Evolutionary conservation across 2,797 vertebrate species (phyloP).

Genomic region (Enteromius afrohamiltoni): DNA sequence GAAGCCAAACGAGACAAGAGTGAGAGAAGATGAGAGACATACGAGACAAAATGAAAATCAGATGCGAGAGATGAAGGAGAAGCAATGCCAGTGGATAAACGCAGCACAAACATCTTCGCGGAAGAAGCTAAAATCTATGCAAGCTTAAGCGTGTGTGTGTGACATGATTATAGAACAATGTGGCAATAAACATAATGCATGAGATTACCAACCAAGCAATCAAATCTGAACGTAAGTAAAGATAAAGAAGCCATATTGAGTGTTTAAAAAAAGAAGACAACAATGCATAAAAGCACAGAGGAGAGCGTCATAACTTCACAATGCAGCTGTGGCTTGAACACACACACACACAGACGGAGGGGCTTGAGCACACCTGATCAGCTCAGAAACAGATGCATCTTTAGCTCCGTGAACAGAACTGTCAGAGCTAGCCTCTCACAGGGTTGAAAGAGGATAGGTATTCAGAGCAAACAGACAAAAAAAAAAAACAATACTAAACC

Average conservation of each 20-base stretch:
- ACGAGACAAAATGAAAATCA: not conserved
- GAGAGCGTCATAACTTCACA: constrained; percentile 7
- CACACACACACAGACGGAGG: not conserved
- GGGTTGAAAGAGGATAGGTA: not conserved
- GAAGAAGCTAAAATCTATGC: not conserved
- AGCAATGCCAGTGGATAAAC: not conserved
- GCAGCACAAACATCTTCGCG: not conserved
- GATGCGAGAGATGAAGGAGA: not conserved
- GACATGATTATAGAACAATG: constrained; percentile 5
- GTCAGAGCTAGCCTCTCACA: not conserved
- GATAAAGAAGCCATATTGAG: constrained; percentile 19
- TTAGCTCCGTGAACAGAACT: not conserved
- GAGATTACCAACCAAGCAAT: constrained; percentile 19
- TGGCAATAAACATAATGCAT: not conserved
- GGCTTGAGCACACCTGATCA: constrained; percentile 44
- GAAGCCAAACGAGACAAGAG: not conserved
- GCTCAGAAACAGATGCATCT: constrained; percentile 16
- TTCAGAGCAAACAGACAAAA: not conserved
- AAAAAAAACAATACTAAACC: not conserved
- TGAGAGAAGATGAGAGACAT: not conserved
- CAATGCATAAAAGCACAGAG: not conserved
- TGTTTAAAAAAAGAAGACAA: constrained; percentile 20
- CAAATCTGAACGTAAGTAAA: not conserved
- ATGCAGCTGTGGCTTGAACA: constrained; percentile 15
- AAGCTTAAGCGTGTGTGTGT: not conserved